Conservation (phyloP, 2,797 vertebrate species). For the Orestias chungarensis region DNA sequence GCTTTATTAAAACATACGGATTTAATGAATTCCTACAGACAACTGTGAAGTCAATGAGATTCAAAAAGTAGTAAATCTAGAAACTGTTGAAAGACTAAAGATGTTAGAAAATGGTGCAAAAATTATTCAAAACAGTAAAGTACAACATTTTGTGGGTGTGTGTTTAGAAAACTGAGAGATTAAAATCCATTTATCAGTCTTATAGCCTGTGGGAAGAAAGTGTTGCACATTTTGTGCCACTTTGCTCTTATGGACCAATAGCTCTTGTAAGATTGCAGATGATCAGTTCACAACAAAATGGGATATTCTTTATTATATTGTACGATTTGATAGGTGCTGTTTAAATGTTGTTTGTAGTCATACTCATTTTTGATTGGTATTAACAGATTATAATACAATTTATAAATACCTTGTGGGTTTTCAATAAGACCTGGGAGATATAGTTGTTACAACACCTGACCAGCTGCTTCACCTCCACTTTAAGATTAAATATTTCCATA, state of each 20-base stretch:
- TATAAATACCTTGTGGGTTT: not conserved
- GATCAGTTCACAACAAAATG: not conserved
- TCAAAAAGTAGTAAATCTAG: not conserved
- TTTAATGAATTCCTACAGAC: not conserved
- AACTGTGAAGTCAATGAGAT: not conserved
- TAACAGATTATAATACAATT: not conserved
- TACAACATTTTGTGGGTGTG: not conserved
- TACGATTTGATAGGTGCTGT: not conserved
- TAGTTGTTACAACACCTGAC: not conserved
- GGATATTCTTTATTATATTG: not conserved
- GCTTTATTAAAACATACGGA: not conserved
- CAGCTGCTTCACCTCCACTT: not conserved
- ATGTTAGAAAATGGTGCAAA: not conserved
- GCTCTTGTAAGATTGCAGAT: constrained; percentile 7
- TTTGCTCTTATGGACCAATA: not conserved
- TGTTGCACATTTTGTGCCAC: constrained; percentile 1
- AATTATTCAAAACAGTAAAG: not conserved
- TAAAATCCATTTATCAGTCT: constrained; percentile 12
- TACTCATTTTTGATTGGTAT: not conserved
- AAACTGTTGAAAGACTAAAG: not conserved
- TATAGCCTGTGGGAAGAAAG: constrained; percentile 6
- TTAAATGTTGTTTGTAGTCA: not conserved
- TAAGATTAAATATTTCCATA: no score
- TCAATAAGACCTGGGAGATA: not conserved
- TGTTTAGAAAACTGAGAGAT: not conserved